Percentiles rank a stretch among this genome's conserved stretches.
These are phyloP conservation scores for Glaucomys volans DNA, from an alignment of 2,113 vertebrate genomes.

Conservation along the genomic window DNA sequence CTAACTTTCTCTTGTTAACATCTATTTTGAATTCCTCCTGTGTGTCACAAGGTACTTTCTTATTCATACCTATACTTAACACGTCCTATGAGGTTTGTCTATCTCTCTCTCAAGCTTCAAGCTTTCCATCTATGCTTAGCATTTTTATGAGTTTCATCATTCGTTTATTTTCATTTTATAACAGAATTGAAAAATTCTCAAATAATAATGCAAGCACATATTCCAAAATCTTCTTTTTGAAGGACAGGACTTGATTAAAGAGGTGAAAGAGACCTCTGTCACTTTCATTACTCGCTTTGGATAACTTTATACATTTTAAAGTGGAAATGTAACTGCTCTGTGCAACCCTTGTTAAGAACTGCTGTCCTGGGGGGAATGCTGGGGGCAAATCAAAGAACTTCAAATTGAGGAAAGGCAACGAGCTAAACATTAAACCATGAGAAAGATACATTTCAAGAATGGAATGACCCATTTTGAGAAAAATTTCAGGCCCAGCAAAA, in stretches of 20 bases:
- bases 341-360: not conserved
- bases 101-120: not conserved
- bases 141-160: constrained; percentile 7
- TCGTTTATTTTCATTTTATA: constrained; percentile 58
- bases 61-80: not conserved
- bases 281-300: constrained; percentile 26
- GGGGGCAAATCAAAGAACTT: constrained; percentile 28
- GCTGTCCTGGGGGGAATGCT: constrained; percentile 21
- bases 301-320: constrained; percentile 51
- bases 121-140: not conserved
- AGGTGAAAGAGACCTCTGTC: constrained; percentile 12
- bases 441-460: not conserved
- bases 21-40: constrained; percentile 3
- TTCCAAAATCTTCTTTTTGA: constrained; percentile 37
- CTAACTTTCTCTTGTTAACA: not conserved
- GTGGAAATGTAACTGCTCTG: not conserved
- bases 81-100: not conserved
- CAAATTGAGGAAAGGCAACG: constrained; percentile 38
- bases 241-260: not conserved
- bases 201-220: not conserved
- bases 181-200: constrained; percentile 49
- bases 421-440: constrained; percentile 8
- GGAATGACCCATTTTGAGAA: constrained; percentile 2
- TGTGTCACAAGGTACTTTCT: not conserved
- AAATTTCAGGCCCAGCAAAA: constrained; percentile 6